Conservation (phyloP, 1,140 invertebrate genomes). For the Heliconius hewitsoni region DNA sequence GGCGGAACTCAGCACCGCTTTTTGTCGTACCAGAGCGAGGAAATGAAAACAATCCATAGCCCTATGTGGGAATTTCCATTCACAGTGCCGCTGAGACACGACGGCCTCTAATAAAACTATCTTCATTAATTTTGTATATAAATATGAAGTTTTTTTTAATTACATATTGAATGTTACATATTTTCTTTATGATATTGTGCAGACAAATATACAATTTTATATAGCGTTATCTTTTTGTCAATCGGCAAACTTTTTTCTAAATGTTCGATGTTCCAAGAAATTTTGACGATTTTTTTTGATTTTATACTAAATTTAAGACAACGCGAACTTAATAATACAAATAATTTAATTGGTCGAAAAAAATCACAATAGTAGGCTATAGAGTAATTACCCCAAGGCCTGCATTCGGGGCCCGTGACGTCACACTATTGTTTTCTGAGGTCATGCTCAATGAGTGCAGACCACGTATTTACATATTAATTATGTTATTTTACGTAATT, state of each 20-base stretch:
- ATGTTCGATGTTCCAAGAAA: not conserved
- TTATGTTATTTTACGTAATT: slow-evolving; percentile 17
- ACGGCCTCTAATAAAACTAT: no score
- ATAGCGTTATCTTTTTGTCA: no score
- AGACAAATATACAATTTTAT: no score
- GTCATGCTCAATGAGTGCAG: slow-evolving; percentile 40
- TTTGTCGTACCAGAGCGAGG: no score
- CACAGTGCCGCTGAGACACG: no score
- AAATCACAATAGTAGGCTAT: slow-evolving; percentile 33
- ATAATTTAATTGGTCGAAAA: slow-evolving; percentile 38
- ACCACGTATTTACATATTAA: slow-evolving; percentile 29
- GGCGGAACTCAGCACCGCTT: no score
- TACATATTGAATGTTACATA: no score
- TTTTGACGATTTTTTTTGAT: not conserved
- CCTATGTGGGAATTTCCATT: no score
- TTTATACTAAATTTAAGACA: not conserved
- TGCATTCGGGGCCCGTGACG: slow-evolving; percentile 42
- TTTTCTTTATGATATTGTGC: no score
- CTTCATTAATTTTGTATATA: no score
- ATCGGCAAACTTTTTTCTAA: not conserved
- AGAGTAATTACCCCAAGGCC: slow-evolving; percentile 36
- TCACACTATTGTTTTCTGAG: slow-evolving; percentile 56
- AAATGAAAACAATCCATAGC: no score
- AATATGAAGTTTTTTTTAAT: no score
- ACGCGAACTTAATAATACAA: not conserved